phyloP scores from a whole-genome alignment of 30 jellyfish, hydroid and myxozoan genomes.

The Catostylus mosaicus region DNA sequence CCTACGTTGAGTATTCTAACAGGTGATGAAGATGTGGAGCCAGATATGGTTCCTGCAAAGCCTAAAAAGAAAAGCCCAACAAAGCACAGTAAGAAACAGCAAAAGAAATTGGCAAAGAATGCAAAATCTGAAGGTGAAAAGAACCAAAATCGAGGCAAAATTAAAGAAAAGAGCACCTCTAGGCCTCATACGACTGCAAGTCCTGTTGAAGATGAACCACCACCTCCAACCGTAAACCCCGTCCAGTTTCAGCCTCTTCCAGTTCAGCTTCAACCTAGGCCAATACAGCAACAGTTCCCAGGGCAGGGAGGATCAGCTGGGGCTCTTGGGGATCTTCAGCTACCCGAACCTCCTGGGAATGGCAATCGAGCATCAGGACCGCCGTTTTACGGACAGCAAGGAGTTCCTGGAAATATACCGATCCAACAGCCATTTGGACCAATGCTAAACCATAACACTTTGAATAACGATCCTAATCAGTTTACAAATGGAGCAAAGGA shows the following conservation, averaged over 20 bases:
- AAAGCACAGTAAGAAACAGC: constrained; percentile 1
- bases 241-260: background rate
- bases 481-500: background rate
- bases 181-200: background rate
- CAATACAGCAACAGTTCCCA: constrained; percentile 32
- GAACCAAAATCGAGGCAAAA: background rate
- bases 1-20: constrained; percentile 87
- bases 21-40: constrained; percentile 86
- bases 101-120: background rate
- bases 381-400: constrained; percentile 73
- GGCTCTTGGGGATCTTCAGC: constrained; percentile 75
- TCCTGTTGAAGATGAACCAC: constrained; percentile 1
- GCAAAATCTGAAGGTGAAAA: background rate
- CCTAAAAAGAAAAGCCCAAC: background rate
- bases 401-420: constrained; percentile 31
- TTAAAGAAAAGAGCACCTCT: background rate
- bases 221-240: background rate
- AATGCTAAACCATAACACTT: constrained; percentile 13
- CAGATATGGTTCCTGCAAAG: constrained; percentile 12
- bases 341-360: constrained; percentile 73
- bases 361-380: constrained; percentile 62
- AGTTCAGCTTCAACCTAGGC: constrained; percentile 1
- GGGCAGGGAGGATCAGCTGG: constrained; percentile 69
- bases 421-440: constrained; percentile 32
- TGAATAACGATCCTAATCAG: background rate